Percentiles rank a stretch among this genome's conserved stretches.
phyloP scores from a whole-genome alignment of 2,113 vertebrate species.

The Mesocricetus auratus region DNA sequence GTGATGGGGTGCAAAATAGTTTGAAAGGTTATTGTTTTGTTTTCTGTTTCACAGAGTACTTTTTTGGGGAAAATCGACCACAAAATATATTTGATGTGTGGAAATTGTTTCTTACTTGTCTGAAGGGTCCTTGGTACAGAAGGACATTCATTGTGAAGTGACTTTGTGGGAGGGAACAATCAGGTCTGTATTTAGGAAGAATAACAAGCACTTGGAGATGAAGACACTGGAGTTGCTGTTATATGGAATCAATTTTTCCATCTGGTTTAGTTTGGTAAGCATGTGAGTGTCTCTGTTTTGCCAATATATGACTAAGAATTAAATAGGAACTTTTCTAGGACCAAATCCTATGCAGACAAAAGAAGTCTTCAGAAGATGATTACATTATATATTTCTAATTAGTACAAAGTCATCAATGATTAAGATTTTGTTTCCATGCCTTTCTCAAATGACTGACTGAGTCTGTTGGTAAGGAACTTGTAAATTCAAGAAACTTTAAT shows the following conservation, averaged over 20 bases:
- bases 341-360: constrained; percentile 12
- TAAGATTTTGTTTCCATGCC: constrained; percentile 33
- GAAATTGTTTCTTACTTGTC: not conserved
- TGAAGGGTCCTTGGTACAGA: not conserved
- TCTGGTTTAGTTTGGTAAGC: constrained; percentile 54
- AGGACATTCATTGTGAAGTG: not conserved
- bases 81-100: not conserved
- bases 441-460: constrained; percentile 46
- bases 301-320: constrained; percentile 75
- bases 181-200: not conserved
- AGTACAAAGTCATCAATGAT: not conserved
- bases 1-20: not conserved
- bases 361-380: not conserved
- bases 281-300: constrained; percentile 22
- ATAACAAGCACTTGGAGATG: constrained; percentile 30
- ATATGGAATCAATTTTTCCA: constrained; percentile 72
- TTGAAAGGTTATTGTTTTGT: not conserved
- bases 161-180: not conserved
- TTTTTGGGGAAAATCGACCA: not conserved
- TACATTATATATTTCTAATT: constrained; percentile 31
- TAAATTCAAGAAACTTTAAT: not conserved
- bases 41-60: not conserved
- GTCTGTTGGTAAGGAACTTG: constrained; percentile 10
- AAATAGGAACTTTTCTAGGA: constrained; percentile 54
- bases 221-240: not conserved